Percentiles rank a stretch among this genome's conserved stretches.
Conservation (phyloP, 2,888 invertebrate species). For the Malthinus seriepunctatus region DNA sequence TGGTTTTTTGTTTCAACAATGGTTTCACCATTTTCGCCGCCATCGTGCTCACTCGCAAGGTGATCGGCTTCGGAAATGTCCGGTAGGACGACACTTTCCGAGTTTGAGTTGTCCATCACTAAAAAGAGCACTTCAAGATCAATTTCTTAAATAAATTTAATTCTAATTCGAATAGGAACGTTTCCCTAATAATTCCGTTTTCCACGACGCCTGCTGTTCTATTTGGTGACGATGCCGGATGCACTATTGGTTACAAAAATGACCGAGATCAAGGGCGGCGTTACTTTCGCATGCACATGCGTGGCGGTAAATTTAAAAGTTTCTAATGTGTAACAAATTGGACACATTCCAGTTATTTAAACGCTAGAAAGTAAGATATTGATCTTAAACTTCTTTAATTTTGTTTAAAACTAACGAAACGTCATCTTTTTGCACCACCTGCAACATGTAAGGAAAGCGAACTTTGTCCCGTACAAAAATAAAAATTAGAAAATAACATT, state of each 20-base stretch:
- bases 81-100: conserved; percentile 71
- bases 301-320: conserved; percentile 44
- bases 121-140: conserved; percentile 38
- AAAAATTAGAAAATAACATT: too few species aligned
- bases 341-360: not conserved
- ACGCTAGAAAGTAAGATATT: too few species aligned
- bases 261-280: conserved; percentile 49
- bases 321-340: not conserved
- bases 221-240: conserved; percentile 42
- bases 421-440: too few species aligned
- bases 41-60: conserved; percentile 65
- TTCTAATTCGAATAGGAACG: conserved; percentile 3
- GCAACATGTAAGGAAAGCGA: too few species aligned
- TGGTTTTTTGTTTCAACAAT: conserved; percentile 48
- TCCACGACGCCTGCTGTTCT: conserved; percentile 39
- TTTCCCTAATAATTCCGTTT: conserved; percentile 21
- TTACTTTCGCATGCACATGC: conserved; percentile 41
- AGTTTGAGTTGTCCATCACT: conserved; percentile 57
- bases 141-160: conserved; percentile 18
- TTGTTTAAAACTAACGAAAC: too few species aligned
- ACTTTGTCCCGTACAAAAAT: too few species aligned
- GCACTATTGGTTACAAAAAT: conserved; percentile 45
- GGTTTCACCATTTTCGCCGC: conserved; percentile 59
- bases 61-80: conserved; percentile 73
- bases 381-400: too few species aligned